Evolutionary conservation across 1,140 invertebrate species (phyloP).

Genomic region (Conus betulinus): DNA sequence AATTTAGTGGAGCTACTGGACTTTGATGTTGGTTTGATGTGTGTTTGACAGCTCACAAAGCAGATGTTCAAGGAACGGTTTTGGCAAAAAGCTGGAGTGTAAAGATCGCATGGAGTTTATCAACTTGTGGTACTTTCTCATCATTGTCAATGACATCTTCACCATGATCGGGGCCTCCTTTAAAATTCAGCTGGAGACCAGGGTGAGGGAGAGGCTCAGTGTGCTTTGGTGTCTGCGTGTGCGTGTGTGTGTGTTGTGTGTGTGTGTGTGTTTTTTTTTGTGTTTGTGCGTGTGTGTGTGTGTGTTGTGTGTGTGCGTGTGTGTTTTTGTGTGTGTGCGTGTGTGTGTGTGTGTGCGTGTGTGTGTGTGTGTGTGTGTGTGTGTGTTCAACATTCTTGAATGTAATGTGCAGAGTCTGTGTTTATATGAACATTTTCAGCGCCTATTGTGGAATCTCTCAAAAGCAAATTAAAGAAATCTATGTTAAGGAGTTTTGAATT

Average conservation of each 20-base stretch:
- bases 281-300: background rate
- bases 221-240: background rate
- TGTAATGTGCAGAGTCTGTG: too few relatives aligned
- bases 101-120: conserved; percentile 93
- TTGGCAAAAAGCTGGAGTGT: conserved; percentile 84
- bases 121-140: conserved; percentile 96
- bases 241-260: background rate
- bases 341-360: background rate
- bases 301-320: background rate
- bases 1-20: too few relatives aligned
- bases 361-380: background rate
- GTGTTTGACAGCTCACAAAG: conserved; percentile 79
- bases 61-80: conserved; percentile 85
- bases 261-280: too few relatives aligned
- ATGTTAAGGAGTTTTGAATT: too few relatives aligned
- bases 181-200: conserved; percentile 96
- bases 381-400: background rate
- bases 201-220: conserved; percentile 75
- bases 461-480: too few relatives aligned
- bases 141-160: conserved; percentile 95
- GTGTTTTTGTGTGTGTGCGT: background rate
- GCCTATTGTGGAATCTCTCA: too few relatives aligned
- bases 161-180: conserved; percentile 94
- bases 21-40: too few relatives aligned
- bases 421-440: too few relatives aligned